Percentiles rank a stretch among this genome's conserved stretches.
Conservation (phyloP, 2,888 invertebrate species). For the Argyresthia goedartella region DNA sequence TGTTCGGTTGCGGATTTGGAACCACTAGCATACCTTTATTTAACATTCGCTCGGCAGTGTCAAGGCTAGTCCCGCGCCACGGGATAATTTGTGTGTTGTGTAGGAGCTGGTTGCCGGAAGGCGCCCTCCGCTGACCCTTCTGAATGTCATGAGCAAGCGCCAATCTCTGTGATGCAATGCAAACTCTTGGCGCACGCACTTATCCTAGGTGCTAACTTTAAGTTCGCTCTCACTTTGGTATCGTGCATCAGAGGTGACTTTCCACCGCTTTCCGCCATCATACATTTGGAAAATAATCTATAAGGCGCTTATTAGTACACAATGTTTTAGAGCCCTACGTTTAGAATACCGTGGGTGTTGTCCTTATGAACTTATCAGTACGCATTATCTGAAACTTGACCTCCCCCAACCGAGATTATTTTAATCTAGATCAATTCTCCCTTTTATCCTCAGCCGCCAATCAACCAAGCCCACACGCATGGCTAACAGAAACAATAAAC, state of each 20-base stretch:
- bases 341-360: too few relatives aligned
- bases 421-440: constrained; percentile 3
- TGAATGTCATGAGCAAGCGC: constrained; percentile 27
- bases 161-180: constrained; percentile 7
- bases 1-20: background rate
- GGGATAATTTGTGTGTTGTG: background rate
- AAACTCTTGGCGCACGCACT: too few relatives aligned
- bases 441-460: constrained; percentile 4
- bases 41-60: background rate
- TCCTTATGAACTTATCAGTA: too few relatives aligned
- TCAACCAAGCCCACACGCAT: constrained; percentile 3
- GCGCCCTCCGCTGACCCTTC: constrained; percentile 19
- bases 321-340: too few relatives aligned
- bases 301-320: too few relatives aligned
- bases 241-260: too few relatives aligned
- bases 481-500: constrained; percentile 3
- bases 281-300: too few relatives aligned
- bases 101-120: constrained; percentile 13
- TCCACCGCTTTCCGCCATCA: too few relatives aligned
- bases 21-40: background rate
- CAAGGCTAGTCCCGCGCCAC: constrained; percentile 9
- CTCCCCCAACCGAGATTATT: background rate
- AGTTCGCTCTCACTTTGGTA: too few relatives aligned
- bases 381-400: too few relatives aligned
- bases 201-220: too few relatives aligned